Evolutionary conservation across 2,797 vertebrate species (phyloP).

Genomic region (Gastrophryne carolinensis): DNA sequence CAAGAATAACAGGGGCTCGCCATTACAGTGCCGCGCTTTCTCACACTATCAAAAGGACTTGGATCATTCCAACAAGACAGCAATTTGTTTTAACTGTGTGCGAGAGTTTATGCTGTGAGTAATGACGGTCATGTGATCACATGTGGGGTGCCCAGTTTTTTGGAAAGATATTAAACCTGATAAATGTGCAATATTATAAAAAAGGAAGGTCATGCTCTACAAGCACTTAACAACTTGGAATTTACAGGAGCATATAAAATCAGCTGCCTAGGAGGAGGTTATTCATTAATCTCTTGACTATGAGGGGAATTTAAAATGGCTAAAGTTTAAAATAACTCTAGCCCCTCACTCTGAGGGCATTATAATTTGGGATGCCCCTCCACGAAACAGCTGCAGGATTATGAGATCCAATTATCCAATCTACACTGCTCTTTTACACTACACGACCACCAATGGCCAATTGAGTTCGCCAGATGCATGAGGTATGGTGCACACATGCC

Average conservation of each 20-base stretch:
- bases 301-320: too few species aligned
- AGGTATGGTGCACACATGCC: too few species aligned
- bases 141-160: background rate
- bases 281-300: too few species aligned
- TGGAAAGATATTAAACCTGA: background rate
- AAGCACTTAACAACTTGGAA: background rate
- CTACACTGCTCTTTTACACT: too few species aligned
- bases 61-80: slow-evolving; percentile 39
- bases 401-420: too few species aligned
- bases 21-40: slow-evolving; percentile 45
- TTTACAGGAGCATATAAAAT: background rate
- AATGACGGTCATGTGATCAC: slow-evolving; percentile 10
- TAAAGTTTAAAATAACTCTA: too few species aligned
- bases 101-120: background rate
- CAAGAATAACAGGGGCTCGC: slow-evolving; percentile 46
- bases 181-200: background rate
- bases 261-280: too few species aligned
- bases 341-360: too few species aligned
- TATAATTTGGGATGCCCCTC: too few species aligned
- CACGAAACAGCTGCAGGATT: too few species aligned
- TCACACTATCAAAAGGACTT: slow-evolving; percentile 37
- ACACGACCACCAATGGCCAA: too few species aligned
- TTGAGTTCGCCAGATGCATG: too few species aligned
- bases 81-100: slow-evolving; percentile 38
- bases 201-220: background rate